phyloP scores from a whole-genome alignment of 2,797 vertebrate genomes.

The Enteromius argenteus region DNA sequence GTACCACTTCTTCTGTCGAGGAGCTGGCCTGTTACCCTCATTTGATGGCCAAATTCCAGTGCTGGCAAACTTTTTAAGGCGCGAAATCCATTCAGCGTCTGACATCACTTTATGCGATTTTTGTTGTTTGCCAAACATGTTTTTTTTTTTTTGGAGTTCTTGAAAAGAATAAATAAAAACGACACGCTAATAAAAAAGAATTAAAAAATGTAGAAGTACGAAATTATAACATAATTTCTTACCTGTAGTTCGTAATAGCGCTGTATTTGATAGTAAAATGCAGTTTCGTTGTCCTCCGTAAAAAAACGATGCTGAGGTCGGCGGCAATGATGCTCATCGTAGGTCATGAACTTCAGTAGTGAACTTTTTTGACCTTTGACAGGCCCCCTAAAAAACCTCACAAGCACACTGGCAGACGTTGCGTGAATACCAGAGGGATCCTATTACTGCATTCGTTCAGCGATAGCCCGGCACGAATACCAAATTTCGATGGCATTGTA shows the following conservation, averaged over 20 bases:
- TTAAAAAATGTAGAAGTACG: neutral
- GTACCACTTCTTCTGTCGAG: constrained; percentile 4
- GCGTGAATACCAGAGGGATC: no score
- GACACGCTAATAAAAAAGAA: neutral
- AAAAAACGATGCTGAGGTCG: neutral
- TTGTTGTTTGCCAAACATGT: neutral
- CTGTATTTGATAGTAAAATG: neutral
- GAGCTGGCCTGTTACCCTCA: constrained; percentile 15
- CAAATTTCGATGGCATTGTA: no score
- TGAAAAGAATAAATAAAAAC: neutral
- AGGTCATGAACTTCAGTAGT: neutral
- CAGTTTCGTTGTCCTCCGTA: neutral
- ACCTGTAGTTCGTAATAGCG: neutral
- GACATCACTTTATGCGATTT: neutral
- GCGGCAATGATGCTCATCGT: no score
- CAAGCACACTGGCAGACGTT: no score
- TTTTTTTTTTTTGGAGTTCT: no score
- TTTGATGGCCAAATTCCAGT: constrained; percentile 14
- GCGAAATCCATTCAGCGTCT: neutral
- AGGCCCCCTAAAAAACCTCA: no score
- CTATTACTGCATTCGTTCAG: no score
- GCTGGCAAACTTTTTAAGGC: neutral
- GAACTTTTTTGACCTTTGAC: neutral
- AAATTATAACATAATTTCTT: neutral
- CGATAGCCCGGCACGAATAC: no score